Evolutionary conservation across 1,140 invertebrate genomes (phyloP), one percentile per base, ranked within the genome.

Genomic region (Anastrepha ludens): DNA sequence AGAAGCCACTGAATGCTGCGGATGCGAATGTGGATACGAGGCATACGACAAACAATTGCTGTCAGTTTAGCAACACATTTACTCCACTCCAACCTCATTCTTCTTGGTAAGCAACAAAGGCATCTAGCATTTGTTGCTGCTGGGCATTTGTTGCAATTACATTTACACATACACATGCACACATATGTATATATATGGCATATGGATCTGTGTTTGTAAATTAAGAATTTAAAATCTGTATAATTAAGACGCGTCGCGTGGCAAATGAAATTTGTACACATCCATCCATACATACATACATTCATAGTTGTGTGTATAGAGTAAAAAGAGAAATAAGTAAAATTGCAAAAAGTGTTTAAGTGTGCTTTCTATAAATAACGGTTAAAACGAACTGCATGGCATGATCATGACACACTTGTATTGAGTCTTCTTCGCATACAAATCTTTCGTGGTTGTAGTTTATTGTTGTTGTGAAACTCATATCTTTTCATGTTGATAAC

Each of bases 11-110:
- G 41, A 44, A 50, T 47, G 17, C 6, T 65, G 58, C 44, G 86
- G 8, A 13, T 60, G 39, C 39, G 44, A 9, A 55, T 20, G 20
- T 47, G 86, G 86, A 74, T 15, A 47, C 50, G 20, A 17, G 17
- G 50, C 20, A 87, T 74, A 13, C 64, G 55, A 50, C 50, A 67
- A 78, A 87, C 88, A 89, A 90, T 90, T 89, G 88, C 88, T 89
- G 91, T 89, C 91, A 89, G 89, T 92, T 90, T 91, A 91, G 90
- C 89, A 92, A 92, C 91, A 91, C 90, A 90, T 91, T 89, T 89
- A 87, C 91, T 88, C 89, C 47, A 7, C 74, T 20, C 7, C 64
- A 55, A 39, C 44, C 87, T 81, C 39, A 50, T 88, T n/a, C 86
- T 20, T 89, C 89, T 88, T 90, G 90, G 89, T 89, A 90, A 89